Evolutionary conservation across 2,888 invertebrate genomes (phyloP).

Genomic region (Catonia carolina): DNA sequence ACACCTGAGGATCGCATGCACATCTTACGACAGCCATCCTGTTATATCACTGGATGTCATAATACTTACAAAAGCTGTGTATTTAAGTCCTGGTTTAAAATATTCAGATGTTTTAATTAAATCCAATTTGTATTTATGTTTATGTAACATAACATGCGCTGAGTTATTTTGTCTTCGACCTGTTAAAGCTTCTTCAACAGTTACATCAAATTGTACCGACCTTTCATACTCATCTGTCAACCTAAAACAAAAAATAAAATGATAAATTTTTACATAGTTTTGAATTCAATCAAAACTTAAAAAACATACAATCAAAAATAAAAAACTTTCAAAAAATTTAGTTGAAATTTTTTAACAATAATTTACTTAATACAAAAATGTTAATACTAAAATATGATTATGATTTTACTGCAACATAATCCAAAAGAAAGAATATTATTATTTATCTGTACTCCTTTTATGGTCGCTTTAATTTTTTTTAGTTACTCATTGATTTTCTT

Average conservation of each 20-base stretch:
- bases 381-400: too few relatives aligned
- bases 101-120: constrained; percentile 74
- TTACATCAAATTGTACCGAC: constrained; percentile 76
- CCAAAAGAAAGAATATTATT: too few relatives aligned
- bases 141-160: constrained; percentile 65
- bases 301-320: background rate
- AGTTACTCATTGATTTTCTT: too few relatives aligned
- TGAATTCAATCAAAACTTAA: background rate
- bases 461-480: too few relatives aligned
- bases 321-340: background rate
- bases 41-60: too few relatives aligned
- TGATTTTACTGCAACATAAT: too few relatives aligned
- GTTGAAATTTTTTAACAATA: background rate
- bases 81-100: constrained; percentile 83
- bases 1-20: too few relatives aligned
- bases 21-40: too few relatives aligned
- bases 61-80: constrained; percentile 65
- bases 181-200: constrained; percentile 84
- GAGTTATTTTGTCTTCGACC: constrained; percentile 74
- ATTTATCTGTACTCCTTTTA: too few relatives aligned
- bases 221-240: constrained; percentile 74
- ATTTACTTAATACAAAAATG: too few relatives aligned
- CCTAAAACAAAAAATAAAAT: constrained; percentile 42
- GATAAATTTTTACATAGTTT: background rate
- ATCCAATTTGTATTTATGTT: constrained; percentile 66